phyloP scores from a whole-genome alignment of 2,888 invertebrate species.

The Sepioteuthis lessoniana region DNA sequence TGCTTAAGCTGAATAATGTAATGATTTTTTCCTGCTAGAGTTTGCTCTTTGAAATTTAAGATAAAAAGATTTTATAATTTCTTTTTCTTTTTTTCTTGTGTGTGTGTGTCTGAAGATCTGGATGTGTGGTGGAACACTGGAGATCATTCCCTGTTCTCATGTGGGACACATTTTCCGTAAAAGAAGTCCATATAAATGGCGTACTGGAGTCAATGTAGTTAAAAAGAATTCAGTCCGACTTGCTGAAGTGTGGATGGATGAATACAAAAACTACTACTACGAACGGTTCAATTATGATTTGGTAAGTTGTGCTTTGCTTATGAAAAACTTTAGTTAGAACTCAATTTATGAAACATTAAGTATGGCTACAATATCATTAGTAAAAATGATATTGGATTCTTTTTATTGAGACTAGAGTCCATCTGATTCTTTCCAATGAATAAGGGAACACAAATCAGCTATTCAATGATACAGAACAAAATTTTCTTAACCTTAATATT shows the following conservation, averaged over 20 bases:
- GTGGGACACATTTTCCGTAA: constrained; percentile 96
- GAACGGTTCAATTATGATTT: constrained; percentile 54
- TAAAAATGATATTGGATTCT: too few relatives aligned
- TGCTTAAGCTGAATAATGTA: too few relatives aligned
- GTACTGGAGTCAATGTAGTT: constrained; percentile 88
- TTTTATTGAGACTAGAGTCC: too few relatives aligned
- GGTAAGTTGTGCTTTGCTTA: constrained; percentile 33
- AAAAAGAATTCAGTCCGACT: constrained; percentile 91
- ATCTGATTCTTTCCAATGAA: too few relatives aligned
- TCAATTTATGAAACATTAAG: background rate
- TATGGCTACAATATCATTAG: background rate
- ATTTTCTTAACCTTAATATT: too few relatives aligned
- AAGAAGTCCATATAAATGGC: constrained; percentile 86
- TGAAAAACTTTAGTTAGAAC: background rate
- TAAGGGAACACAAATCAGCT: too few relatives aligned
- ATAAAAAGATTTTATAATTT: too few relatives aligned
- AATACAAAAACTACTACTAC: constrained; percentile 79
- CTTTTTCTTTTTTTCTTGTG: background rate
- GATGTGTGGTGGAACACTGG: constrained; percentile 96
- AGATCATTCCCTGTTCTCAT: constrained; percentile 93
- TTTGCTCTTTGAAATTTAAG: background rate
- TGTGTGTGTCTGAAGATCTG: constrained; percentile 81
- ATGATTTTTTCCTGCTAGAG: too few relatives aligned
- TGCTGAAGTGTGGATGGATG: constrained; percentile 97
- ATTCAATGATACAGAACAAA: too few relatives aligned